A percentile compares a stretch with the other conserved stretches of the same genome.
Conservation (phyloP, 2,797 vertebrate species). For the Pitangus sulphuratus region DNA sequence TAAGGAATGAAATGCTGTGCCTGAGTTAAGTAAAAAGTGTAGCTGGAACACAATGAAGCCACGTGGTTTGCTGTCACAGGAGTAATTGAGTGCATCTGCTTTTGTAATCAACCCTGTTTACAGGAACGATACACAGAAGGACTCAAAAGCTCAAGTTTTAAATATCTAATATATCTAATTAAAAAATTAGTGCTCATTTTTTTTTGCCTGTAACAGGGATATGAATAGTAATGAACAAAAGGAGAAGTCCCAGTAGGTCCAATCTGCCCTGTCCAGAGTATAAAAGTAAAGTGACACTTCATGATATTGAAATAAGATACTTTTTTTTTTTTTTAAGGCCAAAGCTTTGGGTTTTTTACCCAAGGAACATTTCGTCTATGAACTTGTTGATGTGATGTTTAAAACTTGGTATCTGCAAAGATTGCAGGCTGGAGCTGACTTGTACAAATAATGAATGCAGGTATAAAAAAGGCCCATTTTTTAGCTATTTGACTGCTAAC, state of each 20-base stretch:
- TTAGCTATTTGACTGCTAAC: background rate
- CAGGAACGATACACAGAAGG: background rate
- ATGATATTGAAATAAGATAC: background rate
- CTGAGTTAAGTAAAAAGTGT: background rate
- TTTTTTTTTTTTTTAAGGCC: background rate
- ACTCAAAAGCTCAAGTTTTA: background rate
- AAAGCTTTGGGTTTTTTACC: background rate
- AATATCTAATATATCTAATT: background rate
- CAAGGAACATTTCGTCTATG: background rate
- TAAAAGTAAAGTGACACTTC: background rate
- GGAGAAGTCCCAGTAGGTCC: background rate
- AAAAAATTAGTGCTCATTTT: background rate
- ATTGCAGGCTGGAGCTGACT: background rate
- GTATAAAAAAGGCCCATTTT: background rate
- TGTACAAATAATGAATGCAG: background rate
- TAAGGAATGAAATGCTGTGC: background rate
- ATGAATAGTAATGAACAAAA: background rate
- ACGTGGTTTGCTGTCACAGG: background rate
- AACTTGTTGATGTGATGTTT: background rate
- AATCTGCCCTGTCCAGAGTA: background rate
- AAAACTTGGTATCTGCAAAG: background rate
- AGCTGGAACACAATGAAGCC: background rate
- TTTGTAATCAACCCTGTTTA: background rate
- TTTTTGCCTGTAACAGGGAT: background rate
- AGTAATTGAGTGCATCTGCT: background rate